phyloP scores from a whole-genome alignment of 2,888 invertebrate species.

The Trimorus sp. region DNA sequence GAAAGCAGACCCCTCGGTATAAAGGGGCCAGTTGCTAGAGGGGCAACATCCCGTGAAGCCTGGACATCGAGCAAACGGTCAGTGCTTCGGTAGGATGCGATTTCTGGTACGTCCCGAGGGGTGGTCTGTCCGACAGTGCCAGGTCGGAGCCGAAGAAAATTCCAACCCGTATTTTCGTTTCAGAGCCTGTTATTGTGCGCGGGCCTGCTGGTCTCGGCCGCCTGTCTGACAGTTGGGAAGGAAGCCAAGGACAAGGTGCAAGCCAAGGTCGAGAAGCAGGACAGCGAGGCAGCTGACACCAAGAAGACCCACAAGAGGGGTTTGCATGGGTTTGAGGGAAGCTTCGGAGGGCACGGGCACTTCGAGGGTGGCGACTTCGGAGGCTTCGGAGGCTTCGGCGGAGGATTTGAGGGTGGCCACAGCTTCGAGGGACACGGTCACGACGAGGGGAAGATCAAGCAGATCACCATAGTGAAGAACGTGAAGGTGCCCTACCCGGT shows the following conservation, averaged over 20 bases:
- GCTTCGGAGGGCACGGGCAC: constrained; percentile 68
- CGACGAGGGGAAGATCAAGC: constrained; percentile 76
- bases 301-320: constrained; percentile 89
- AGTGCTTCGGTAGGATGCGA: constrained; percentile 75
- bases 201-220: constrained; percentile 74
- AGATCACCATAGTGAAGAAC: constrained; percentile 78
- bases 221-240: constrained; percentile 69
- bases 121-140: no score
- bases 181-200: constrained; percentile 72
- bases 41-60: constrained; percentile 80
- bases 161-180: constrained; percentile 18
- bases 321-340: constrained; percentile 82
- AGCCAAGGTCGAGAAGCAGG: constrained; percentile 13
- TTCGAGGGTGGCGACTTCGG: constrained; percentile 63
- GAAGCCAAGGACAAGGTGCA: constrained; percentile 23
- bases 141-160: no score
- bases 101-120: constrained; percentile 76
- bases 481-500: constrained; percentile 85
- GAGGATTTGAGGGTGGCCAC: constrained; percentile 30
- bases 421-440: constrained; percentile 61
- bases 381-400: constrained; percentile 55
- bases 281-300: constrained; percentile 84
- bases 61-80: constrained; percentile 75
- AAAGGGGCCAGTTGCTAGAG: constrained; percentile 76
- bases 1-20: constrained; percentile 79